Evolutionary conservation across 2,888 invertebrate species (phyloP).

Genomic region (Adelphocoris suturalis): DNA sequence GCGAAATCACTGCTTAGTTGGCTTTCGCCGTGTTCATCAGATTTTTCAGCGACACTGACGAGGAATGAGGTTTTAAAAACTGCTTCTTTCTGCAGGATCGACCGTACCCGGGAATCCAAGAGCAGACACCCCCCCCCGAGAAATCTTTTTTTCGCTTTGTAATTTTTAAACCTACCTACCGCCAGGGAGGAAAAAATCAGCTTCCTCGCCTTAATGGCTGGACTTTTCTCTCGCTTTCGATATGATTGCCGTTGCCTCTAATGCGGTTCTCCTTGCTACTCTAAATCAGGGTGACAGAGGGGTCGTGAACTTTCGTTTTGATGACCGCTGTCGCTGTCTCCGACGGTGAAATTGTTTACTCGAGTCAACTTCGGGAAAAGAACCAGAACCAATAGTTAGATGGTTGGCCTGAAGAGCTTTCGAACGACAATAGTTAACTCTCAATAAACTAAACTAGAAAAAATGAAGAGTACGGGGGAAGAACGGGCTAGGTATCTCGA

Average conservation of each 20-base stretch:
- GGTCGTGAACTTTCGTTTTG: constrained; percentile 42
- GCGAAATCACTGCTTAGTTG: background rate
- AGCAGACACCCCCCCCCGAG: background rate
- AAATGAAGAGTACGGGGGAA: no score
- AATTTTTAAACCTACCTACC: background rate
- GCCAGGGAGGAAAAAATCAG: background rate
- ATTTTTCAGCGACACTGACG: background rate
- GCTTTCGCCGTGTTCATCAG: background rate
- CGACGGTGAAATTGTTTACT: no score
- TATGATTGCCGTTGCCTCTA: background rate
- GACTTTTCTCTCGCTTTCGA: constrained; percentile 27
- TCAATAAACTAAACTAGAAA: no score
- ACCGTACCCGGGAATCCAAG: background rate
- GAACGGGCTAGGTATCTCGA: no score
- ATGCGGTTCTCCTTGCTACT: constrained; percentile 16
- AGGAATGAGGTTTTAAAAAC: constrained; percentile 6
- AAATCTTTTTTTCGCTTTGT: background rate
- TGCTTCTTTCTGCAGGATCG: background rate
- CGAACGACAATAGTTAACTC: no score
- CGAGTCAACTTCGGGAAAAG: no score
- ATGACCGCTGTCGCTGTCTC: background rate
- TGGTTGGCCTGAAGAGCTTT: no score
- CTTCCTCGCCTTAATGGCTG: background rate
- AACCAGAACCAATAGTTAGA: no score
- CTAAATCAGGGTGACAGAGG: background rate